Base-by-base conservation (phyloP, 2,888 invertebrate species). In the Rosalia funebris region DNA sequence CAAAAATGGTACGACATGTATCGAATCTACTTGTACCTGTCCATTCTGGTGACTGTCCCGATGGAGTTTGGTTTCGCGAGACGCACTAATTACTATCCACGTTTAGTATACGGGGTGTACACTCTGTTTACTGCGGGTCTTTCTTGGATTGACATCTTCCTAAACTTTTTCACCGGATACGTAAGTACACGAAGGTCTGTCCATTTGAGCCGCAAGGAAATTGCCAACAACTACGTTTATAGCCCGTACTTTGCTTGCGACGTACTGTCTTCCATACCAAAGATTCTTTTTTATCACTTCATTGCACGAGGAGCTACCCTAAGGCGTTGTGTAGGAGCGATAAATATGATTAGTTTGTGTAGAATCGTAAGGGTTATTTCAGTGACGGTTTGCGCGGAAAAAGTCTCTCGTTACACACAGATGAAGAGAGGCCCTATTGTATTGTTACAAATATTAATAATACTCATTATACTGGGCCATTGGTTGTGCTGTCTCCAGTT, bases 121-220 rank as follows among this genome's bases (percentile, higher is more conserved):
- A 5, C 32, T 1, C 1, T 41, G 0, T 1, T 56, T 5, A 12
- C 62, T 7, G 65, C 65, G 45, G 1, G 52, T n/a, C 15, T 67
- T 7, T 57, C 60, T 7, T 41, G 56, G 11, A 2, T 63, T 4
- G 64, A 66, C 25, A 60, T 68, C 5, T 11, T 53, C 4, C 20
- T 67, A 10, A 64, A 61, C 32, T 70, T 68, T 50, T 57, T 60
- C 11, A 60, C 64, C 1, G 70, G 70, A 11, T 70, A 61, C n/a
- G 37, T 59, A 11, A 19, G 10, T 16, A 47, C 48, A 17, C 36
- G 31, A 0, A 59, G 37, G 42, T 45, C 9, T 1, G 47, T 71
- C 0, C 68, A 66, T 39, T 19, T 71, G 19, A 39, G 41, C 0
- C 57, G 31, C 0, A 44, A 7, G 0, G 53, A 54, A 16, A 70